Evolutionary conservation across 2,113 vertebrate species (phyloP), one percentile per base, ranked within the genome.

Genomic region (Oreochromis niloticus): DNA sequence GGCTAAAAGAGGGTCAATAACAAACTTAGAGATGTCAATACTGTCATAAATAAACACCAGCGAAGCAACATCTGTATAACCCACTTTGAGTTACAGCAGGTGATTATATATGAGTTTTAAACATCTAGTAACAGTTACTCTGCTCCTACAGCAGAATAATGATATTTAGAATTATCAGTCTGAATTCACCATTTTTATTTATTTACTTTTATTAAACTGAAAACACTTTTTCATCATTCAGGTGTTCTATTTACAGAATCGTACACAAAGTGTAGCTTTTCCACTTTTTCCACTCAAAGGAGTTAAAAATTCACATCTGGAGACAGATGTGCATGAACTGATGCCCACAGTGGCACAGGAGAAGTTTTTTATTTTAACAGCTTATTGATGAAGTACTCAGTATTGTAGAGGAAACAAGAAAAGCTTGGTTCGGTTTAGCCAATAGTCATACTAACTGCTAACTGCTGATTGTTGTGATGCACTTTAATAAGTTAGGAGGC

Each of bases 11-110:
- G 39, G 13, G n/a, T 71, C 39, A 24, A 0, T 71, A 43, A 71
- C 66, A 43, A 43, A 43, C 12, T 0, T 0, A 43, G 22, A 22
- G 12, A 39, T 2, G n/a, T 41, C 59, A 34, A 63, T 34, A 19
- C 30, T 4, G 30, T 24, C 3, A 0, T 0, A 22, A 1, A 71
- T 71, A 71, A 71, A 71, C 66, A 16, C 4, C 66, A 71, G 36
- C 36, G 19, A 41, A 39, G n/a, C 39, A 43, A 0, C 39, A 24
- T 27, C 36, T 52, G 7, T 8, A 52, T 8, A 19, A 19, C 4
- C 19, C 9, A 54, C 50, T 52, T 9, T 52, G 13, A 17, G 17
- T 16, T 9, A 19, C 16, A 19, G 48, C 6, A 50, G 48, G 7
- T 50, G 14, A 3, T 7, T 17, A 50, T 17, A 50, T 50, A 4